These are phyloP conservation scores for Lucifuga dentata DNA, from an alignment of 2,113 vertebrate genomes.

Conservation along the genomic window DNA sequence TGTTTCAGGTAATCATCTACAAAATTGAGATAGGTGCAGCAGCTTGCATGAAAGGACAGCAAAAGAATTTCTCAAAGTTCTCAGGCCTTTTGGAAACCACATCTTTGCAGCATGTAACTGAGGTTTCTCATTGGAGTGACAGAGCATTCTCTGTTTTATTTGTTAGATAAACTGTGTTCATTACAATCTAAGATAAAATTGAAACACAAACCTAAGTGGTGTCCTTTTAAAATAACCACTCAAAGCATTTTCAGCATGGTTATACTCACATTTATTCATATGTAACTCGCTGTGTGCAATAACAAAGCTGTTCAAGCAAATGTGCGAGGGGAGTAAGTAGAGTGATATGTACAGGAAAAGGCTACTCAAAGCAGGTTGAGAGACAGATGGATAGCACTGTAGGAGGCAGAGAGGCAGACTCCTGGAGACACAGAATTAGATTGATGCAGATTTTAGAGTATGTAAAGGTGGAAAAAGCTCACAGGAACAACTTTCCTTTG, in stretches of 20 bases:
- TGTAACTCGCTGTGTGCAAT: background rate
- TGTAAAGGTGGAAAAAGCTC: background rate
- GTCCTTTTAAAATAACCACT: too few species aligned
- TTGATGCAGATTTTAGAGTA: conserved; percentile 1
- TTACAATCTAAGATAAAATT: background rate
- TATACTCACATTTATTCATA: background rate
- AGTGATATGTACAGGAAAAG: background rate
- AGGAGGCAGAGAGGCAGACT: conserved; percentile 31
- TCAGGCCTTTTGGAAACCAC: background rate
- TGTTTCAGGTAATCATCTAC: background rate
- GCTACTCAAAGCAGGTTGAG: conserved; percentile 33
- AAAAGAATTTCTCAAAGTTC: conserved; percentile 13
- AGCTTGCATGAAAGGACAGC: background rate
- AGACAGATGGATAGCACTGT: conserved; percentile 49
- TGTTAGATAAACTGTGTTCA: background rate
- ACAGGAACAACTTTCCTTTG: background rate
- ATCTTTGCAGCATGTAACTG: background rate
- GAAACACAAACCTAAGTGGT: too few species aligned
- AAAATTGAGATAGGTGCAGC: too few species aligned
- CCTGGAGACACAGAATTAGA: conserved; percentile 14
- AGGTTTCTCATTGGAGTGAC: background rate
- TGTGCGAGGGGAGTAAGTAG: background rate
- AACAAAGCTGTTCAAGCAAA: background rate
- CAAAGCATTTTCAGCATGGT: too few species aligned
- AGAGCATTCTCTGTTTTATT: background rate